phyloP scores from a whole-genome alignment of 1,140 invertebrate genomes.

The Papilio xuthus region DNA sequence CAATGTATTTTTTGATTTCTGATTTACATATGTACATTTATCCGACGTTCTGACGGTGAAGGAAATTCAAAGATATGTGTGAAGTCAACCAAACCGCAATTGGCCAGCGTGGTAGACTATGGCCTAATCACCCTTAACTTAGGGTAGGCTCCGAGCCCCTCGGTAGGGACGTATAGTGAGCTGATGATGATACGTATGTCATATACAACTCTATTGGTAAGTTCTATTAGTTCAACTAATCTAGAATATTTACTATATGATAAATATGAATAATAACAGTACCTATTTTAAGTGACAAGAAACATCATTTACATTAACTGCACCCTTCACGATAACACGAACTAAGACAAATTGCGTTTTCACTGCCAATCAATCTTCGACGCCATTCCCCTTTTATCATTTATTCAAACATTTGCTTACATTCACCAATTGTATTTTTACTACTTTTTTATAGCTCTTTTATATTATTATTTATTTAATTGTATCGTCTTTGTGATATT shows the following conservation, averaged over 20 bases:
- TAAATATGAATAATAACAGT: background rate
- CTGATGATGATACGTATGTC: too few relatives aligned
- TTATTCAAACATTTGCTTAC: background rate
- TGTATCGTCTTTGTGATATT: too few relatives aligned
- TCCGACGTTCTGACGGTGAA: too few relatives aligned
- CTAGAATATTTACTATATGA: background rate
- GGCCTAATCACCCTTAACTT: too few relatives aligned
- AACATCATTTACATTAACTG: conserved; percentile 11
- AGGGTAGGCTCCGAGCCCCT: too few relatives aligned
- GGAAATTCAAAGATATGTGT: too few relatives aligned
- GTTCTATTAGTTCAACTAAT: background rate
- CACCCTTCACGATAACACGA: conserved; percentile 7
- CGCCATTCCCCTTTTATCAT: background rate
- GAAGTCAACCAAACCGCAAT: too few relatives aligned
- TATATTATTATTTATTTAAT: background rate
- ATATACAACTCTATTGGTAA: background rate
- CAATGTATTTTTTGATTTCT: too few relatives aligned
- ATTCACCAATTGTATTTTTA: background rate
- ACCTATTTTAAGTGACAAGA: background rate
- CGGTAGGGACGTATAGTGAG: too few relatives aligned
- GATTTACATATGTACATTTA: too few relatives aligned
- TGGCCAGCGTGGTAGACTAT: too few relatives aligned
- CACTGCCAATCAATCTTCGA: conserved; percentile 11
- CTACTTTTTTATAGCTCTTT: background rate
- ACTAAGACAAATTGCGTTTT: conserved; percentile 21